These are phyloP conservation scores for Limosa lapponica DNA, from an alignment of 2,797 vertebrate genomes.

Conservation along the genomic window DNA sequence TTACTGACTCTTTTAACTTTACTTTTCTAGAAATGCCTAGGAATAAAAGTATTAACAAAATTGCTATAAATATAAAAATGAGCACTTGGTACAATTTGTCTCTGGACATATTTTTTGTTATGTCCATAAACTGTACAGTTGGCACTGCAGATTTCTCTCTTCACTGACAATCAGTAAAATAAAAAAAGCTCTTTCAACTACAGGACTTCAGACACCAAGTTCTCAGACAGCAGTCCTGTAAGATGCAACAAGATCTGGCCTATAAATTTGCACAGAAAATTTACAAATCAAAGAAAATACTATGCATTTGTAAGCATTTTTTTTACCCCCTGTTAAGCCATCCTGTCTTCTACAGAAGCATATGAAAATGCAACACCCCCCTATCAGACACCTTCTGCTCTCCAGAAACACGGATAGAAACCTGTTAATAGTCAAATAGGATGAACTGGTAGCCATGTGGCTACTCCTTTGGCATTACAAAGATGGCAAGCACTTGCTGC, in stretches of 20 bases:
- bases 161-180: neutral
- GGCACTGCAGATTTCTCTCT: neutral
- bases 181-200: neutral
- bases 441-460: neutral
- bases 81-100: neutral
- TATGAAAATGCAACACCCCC: neutral
- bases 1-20: neutral
- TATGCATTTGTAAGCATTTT: neutral
- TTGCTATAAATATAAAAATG: neutral
- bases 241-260: neutral
- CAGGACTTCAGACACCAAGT: neutral
- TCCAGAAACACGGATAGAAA: neutral
- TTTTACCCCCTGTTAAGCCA: neutral
- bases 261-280: neutral
- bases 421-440: neutral
- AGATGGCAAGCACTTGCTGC: neutral
- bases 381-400: neutral
- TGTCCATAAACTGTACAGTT: neutral
- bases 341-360: neutral
- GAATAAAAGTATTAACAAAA: neutral
- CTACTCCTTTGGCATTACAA: neutral
- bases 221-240: neutral
- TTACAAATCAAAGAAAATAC: neutral
- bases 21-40: neutral
- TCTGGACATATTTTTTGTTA: neutral